Percentiles rank a stretch among this genome's conserved stretches.
Conservation (phyloP, 2,888 invertebrate genomes). For the Clepsis dumicolana region DNA sequence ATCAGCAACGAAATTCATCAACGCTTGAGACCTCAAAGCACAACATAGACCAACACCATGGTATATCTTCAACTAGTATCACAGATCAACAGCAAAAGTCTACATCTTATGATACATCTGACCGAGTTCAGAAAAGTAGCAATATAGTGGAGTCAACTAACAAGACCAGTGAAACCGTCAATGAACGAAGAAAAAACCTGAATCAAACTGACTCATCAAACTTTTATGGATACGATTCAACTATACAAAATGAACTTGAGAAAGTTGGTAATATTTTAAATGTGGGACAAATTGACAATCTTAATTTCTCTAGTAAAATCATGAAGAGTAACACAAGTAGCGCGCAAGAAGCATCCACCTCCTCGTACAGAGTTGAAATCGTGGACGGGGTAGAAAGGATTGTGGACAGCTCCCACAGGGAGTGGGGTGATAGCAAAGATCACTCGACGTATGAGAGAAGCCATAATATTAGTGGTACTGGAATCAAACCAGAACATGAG, state of each 20-base stretch:
- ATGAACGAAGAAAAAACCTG: conserved; percentile 61
- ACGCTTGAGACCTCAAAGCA: conserved; percentile 31
- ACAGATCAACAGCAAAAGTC: conserved; percentile 33
- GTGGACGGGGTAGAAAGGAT: conserved; percentile 87
- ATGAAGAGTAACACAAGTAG: conserved; percentile 86
- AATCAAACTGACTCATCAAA: conserved; percentile 78
- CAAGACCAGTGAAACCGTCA: conserved; percentile 56
- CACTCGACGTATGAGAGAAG: conserved; percentile 83
- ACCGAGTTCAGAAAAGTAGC: conserved; percentile 52
- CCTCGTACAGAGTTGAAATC: conserved; percentile 88
- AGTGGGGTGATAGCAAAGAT: conserved; percentile 85
- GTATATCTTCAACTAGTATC: conserved; percentile 11
- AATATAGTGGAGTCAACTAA: conserved; percentile 56
- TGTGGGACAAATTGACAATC: conserved; percentile 68
- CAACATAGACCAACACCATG: conserved; percentile 46
- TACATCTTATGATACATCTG: conserved; percentile 44
- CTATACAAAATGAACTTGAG: conserved; percentile 75
- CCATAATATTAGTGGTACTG: conserved; percentile 83
- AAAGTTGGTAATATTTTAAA: conserved; percentile 80
- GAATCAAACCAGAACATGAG: conserved; percentile 85
- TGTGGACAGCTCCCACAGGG: conserved; percentile 86
- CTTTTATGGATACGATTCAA: conserved; percentile 79
- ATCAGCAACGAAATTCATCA: conserved; percentile 41
- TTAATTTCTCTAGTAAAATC: conserved; percentile 79
- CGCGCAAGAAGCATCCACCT: conserved; percentile 86